A percentile compares a stretch with the other conserved stretches of the same genome.
These are phyloP conservation scores for Oreocharis arfaki DNA, from an alignment of 2,113 vertebrate genomes.

Conservation along the genomic window DNA sequence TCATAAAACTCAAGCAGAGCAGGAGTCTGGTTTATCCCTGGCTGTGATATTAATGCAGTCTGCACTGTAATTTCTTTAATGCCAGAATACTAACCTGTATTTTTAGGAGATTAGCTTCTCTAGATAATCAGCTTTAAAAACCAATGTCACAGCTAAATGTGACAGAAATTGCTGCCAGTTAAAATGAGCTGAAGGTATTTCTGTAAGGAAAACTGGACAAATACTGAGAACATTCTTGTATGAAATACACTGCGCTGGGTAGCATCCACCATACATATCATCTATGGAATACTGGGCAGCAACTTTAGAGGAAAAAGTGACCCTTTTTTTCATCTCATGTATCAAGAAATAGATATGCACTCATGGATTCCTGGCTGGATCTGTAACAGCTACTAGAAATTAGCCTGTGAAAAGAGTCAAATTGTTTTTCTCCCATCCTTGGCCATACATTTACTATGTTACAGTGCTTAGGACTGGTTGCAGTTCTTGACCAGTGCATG, in stretches of 20 bases:
- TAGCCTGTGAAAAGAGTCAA: background rate
- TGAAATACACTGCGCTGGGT: background rate
- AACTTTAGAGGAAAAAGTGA: background rate
- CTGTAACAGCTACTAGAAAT: background rate
- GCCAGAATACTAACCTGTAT: background rate
- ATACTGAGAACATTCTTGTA: background rate
- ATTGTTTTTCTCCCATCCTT: background rate
- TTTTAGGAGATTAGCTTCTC: background rate
- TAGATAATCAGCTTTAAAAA: background rate
- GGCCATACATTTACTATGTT: background rate
- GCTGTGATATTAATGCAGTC: background rate
- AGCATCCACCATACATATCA: background rate
- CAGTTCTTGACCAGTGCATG: background rate
- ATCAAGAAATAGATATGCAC: background rate
- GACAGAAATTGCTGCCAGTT: background rate
- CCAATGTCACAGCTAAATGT: background rate
- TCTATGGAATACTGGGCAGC: background rate
- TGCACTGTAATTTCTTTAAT: background rate
- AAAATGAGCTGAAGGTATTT: background rate
- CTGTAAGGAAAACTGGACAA: background rate
- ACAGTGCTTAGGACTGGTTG: background rate
- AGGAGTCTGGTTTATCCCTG: background rate
- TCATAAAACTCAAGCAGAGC: background rate
- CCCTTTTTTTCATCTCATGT: background rate
- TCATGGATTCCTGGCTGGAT: background rate